Percentiles rank a stretch among this genome's conserved stretches.
phyloP scores from a whole-genome alignment of 2,888 invertebrate genomes.

The Orgyia antiqua region DNA sequence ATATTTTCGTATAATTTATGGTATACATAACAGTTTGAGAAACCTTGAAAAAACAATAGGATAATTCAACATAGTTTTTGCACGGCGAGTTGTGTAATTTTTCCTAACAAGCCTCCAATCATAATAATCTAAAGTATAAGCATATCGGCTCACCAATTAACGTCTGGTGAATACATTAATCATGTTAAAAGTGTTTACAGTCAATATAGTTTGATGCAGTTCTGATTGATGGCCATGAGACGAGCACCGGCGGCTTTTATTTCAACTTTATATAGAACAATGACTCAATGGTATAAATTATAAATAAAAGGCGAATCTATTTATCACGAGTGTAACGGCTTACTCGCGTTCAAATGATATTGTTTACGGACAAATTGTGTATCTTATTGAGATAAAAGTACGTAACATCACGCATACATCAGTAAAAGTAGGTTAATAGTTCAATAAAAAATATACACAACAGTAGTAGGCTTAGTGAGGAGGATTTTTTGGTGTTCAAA shows the following conservation, averaged over 20 bases:
- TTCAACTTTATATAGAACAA: constrained; percentile 12
- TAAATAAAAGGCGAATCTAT: too few relatives aligned
- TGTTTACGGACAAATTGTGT: too few relatives aligned
- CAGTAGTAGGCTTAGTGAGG: too few relatives aligned
- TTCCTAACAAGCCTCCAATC: constrained; percentile 24
- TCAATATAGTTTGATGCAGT: constrained; percentile 23
- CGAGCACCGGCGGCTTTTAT: constrained; percentile 14
- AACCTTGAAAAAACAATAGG: constrained; percentile 25
- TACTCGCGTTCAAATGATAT: too few relatives aligned
- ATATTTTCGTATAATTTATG: too few relatives aligned
- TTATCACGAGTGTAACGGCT: too few relatives aligned
- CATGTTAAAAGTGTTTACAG: constrained; percentile 27
- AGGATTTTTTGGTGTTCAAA: too few relatives aligned
- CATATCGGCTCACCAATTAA: constrained; percentile 33
- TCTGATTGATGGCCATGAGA: constrained; percentile 32
- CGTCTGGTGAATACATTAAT: constrained; percentile 44
- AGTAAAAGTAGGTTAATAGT: too few relatives aligned
- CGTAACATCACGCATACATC: too few relatives aligned
- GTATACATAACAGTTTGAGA: constrained; percentile 5
- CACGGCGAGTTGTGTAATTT: constrained; percentile 29
- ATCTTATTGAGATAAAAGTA: too few relatives aligned
- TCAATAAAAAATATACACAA: too few relatives aligned
- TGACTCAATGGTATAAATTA: constrained; percentile 9
- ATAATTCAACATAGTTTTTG: constrained; percentile 23
- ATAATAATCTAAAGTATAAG: constrained; percentile 15